Evolutionary conservation across 2,888 invertebrate species (phyloP).

Genomic region (Hirtodrosophila alboralis): DNA sequence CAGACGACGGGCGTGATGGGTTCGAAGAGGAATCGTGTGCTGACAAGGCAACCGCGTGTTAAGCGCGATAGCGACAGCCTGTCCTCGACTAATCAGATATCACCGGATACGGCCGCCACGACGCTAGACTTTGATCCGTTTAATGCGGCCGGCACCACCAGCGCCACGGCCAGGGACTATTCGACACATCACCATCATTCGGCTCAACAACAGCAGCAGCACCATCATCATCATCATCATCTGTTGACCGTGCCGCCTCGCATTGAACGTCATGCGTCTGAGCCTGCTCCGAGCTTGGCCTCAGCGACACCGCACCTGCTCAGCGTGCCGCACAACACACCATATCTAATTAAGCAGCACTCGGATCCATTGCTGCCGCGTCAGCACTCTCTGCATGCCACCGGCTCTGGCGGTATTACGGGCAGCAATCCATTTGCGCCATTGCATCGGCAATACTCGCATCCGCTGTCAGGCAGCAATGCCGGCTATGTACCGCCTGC

Average conservation of each 20-base stretch:
- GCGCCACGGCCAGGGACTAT: conserved; percentile 58
- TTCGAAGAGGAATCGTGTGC: conserved; percentile 87
- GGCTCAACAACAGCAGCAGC: conserved; percentile 35
- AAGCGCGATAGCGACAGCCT: conserved; percentile 87
- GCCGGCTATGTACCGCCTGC: conserved; percentile 58
- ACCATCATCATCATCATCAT: conserved; percentile 68
- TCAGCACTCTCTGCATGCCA: conserved; percentile 84
- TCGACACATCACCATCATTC: conserved; percentile 65
- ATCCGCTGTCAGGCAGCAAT: conserved; percentile 83
- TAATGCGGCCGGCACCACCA: conserved; percentile 69
- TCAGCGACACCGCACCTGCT: conserved; percentile 86
- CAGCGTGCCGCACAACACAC: conserved; percentile 86
- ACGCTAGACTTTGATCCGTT: conserved; percentile 81
- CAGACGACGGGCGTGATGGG: conserved; percentile 83
- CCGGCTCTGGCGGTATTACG: conserved; percentile 43
- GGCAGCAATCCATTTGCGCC: conserved; percentile 76
- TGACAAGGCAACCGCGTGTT: conserved; percentile 88
- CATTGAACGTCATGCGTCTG: conserved; percentile 86
- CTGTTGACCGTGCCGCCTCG: conserved; percentile 85
- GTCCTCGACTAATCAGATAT: conserved; percentile 81
- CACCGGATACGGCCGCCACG: conserved; percentile 79
- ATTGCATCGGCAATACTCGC: conserved; percentile 85
- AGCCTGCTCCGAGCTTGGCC: conserved; percentile 86
- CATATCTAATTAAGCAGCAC: conserved; percentile 87
- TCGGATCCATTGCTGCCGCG: conserved; percentile 88